Conservation (phyloP, 2,797 vertebrate genomes). For the Poliocrania exsul region DNA sequence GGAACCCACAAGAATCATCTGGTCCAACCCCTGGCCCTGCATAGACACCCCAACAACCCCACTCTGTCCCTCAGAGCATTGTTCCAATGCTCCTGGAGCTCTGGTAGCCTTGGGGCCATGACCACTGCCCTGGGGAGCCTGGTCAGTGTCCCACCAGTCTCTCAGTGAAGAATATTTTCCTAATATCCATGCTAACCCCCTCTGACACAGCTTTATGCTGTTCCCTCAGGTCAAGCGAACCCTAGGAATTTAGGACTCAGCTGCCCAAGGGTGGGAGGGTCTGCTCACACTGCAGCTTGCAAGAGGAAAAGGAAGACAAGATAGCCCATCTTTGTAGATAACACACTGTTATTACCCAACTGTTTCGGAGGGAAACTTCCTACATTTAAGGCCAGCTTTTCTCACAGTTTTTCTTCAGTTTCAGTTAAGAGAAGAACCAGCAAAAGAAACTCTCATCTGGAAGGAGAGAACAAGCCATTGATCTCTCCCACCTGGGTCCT, state of each 20-base stretch:
- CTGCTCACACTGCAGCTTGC: neutral
- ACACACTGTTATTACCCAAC: fast-evolving
- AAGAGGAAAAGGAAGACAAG: neutral
- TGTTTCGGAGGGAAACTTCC: neutral
- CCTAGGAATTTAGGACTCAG: neutral
- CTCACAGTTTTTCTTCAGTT: neutral
- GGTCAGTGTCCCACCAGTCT: neutral
- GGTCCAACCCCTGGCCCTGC: neutral
- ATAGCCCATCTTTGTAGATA: neutral
- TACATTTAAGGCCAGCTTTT: neutral
- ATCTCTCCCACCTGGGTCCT: neutral
- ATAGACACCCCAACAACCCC: neutral
- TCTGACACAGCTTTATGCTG: too few relatives aligned
- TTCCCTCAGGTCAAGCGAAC: neutral
- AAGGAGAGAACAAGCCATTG: neutral
- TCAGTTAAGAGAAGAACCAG: neutral
- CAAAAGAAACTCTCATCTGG: neutral
- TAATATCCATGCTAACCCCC: neutral
- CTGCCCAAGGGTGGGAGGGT: neutral
- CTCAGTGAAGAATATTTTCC: neutral
- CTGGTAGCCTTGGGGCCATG: neutral
- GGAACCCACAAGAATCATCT: neutral
- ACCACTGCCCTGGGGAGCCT: neutral
- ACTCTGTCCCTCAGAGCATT: too few relatives aligned
- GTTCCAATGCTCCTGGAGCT: neutral